Evolutionary conservation across 23 tunicate species (phyloP), one percentile per base, ranked within the genome.

Genomic region (Trididemnum nubilum): DNA sequence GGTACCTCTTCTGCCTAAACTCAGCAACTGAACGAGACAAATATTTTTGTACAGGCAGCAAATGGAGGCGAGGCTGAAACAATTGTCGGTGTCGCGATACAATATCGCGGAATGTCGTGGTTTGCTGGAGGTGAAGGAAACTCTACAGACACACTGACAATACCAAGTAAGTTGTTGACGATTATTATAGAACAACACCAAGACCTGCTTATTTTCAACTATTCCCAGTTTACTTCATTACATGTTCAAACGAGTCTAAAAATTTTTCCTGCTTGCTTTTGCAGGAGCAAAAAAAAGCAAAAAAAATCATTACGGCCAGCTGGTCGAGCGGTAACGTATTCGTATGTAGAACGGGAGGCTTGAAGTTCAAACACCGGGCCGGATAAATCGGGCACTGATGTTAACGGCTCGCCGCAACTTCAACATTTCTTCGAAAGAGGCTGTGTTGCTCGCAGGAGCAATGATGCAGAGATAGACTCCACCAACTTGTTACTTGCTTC

Each of bases 111-210:
- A 0, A 5, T 91, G 1, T 85, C 91, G 22, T 91, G 89, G 86
- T 74, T 77, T 31, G 76, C 75, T 22, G 97, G 97, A 37, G 97
- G 97, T 66, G 89, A 85, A 30, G 85, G 51, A 9, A 72, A 75
- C 50, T 30, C 85, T 35, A 84, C 66, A 35, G 71, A 50, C 23
- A 67, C 97, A 2, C 50, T 91, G 4, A 91, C 90, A 15, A 21
- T 91, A 34, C 86, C 97, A 28, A 91, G 97, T 91, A 81, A 61
- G 82, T 22, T 36, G 1, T 4, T 34, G 2, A 49, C 5, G 18
- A 23, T 4, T 22, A 22, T 74, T 25, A 37, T n/a, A n/a, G n/a
- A n/a, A n/a, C n/a, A n/a, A n/a, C n/a, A n/a, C n/a, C n/a, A n/a
- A 19, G 12, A 12, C 57, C 12, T 50, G 57, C 19, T 50, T 12